phyloP scores from a whole-genome alignment of 2,113 vertebrate genomes.

The Neopipo cinnamomea region DNA sequence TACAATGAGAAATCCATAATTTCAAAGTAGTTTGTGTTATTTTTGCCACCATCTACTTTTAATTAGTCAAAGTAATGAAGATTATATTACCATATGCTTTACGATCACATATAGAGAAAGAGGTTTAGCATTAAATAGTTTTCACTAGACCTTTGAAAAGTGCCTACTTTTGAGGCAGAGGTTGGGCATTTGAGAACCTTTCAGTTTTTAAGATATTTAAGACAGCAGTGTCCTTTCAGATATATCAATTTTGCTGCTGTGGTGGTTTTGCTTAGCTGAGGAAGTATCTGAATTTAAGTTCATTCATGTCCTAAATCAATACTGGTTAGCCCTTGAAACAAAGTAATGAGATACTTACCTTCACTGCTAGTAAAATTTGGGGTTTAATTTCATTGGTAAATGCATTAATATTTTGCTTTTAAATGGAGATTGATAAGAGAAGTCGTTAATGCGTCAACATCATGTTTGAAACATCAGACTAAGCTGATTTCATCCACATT shows the following conservation, averaged over 20 bases:
- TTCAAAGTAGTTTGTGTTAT: background rate
- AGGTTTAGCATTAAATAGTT: background rate
- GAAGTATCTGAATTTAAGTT: background rate
- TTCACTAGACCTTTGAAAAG: background rate
- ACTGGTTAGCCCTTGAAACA: background rate
- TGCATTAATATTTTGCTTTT: background rate
- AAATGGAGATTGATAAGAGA: background rate
- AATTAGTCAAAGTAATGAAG: background rate
- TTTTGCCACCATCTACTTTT: background rate
- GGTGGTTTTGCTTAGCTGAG: background rate
- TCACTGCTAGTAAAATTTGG: background rate
- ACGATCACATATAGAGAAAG: background rate
- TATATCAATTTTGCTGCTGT: background rate
- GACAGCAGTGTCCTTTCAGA: background rate
- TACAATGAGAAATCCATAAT: background rate
- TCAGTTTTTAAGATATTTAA: background rate
- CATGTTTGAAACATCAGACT: background rate
- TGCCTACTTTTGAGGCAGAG: background rate
- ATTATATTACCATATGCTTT: background rate
- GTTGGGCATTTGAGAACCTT: background rate
- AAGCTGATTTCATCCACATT: background rate
- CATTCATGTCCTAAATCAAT: background rate
- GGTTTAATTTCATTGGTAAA: background rate
- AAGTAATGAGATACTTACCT: background rate
- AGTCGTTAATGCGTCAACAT: background rate